Evolutionary conservation across 2,888 invertebrate genomes (phyloP), one percentile per base, ranked within the genome.

Genomic region (Drosophila testacea): DNA sequence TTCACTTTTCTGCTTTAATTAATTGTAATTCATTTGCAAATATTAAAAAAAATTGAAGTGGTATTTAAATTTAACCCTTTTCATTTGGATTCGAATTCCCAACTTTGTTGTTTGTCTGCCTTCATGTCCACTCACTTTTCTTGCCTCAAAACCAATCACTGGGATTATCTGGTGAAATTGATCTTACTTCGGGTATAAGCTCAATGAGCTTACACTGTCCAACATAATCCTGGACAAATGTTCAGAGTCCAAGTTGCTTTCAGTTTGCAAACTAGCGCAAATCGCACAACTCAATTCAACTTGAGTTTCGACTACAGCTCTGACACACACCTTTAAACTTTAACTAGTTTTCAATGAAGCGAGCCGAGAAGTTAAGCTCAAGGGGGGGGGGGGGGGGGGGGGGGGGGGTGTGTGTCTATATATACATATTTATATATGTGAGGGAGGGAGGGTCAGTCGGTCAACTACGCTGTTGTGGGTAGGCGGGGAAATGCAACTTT

Each of bases 301-400:
- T 54, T 50, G 32, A 57, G 61, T 59, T 74, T 69, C 34, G 32
- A 55, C 42, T 44, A 32, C 41, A 22, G 9, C 42, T 54, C 32
- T 34, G 60, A 30, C 44, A 9, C 44, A 9, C 75, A 74, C 75
- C 75, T 76, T 76, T 75, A 79, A 76, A 76, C 64, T 79, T 76
- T 56, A 74, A 79, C 76, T 55, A 69, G 79, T 75, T 75, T 51
- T 27, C 36, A 44, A 41, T 27, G 55, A 44, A 10, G 36, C 36
- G 55, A 34, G 27, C 2, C 34, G 10, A 6, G n/a, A 6, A 11
- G 5, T 22, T 22, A 22, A 22, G 39, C 11, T 1, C n/a, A 4
- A 41, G 9, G 42, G 22, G n/a, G 11, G 4, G 13, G 6, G 9
- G 5, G 5, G 4, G 13, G 6, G 9, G 5, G 5, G 7, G 28